A percentile compares a stretch with the other conserved stretches of the same genome.
Evolutionary conservation across 2,888 invertebrate species (phyloP).

Genomic region (Sinodicranocentrus sp.): DNA sequence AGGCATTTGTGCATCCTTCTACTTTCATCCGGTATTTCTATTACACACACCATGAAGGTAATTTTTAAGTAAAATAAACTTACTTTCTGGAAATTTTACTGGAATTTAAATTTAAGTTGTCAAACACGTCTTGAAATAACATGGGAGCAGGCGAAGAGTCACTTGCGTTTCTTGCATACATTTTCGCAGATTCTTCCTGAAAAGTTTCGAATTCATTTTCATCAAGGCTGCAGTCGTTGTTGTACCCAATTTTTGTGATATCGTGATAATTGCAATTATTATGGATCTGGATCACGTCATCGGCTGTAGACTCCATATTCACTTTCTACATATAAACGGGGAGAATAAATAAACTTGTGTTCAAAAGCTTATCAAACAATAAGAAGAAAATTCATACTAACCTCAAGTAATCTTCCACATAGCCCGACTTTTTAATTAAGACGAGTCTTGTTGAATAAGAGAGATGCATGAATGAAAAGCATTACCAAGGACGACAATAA

Average conservation of each 20-base stretch:
- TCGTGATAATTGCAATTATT: no score
- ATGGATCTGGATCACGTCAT: neutral
- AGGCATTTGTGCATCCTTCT: no score
- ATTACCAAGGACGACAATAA: no score
- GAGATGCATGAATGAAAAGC: no score
- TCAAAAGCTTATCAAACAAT: no score
- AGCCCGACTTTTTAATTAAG: no score
- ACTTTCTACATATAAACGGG: neutral
- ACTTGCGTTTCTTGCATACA: constrained; percentile 7
- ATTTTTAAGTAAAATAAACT: neutral
- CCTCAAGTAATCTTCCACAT: no score
- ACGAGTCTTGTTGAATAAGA: no score
- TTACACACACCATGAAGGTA: neutral
- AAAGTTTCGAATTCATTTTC: constrained; percentile 17
- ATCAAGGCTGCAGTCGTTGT: constrained; percentile 18
- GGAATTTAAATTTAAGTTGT: constrained; percentile 2
- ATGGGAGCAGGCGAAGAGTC: neutral
- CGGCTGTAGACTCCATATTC: neutral
- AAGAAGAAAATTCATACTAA: no score
- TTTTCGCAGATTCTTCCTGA: constrained; percentile 22
- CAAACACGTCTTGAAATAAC: constrained; percentile 15
- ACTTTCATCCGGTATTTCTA: no score
- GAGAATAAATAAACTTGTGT: no score
- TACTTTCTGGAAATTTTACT: constrained; percentile 38
- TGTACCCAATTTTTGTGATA: neutral